Percentiles rank a stretch among this genome's conserved stretches.
Conservation (phyloP, 1,140 invertebrate genomes). For the Drosophila ananassae region DNA sequence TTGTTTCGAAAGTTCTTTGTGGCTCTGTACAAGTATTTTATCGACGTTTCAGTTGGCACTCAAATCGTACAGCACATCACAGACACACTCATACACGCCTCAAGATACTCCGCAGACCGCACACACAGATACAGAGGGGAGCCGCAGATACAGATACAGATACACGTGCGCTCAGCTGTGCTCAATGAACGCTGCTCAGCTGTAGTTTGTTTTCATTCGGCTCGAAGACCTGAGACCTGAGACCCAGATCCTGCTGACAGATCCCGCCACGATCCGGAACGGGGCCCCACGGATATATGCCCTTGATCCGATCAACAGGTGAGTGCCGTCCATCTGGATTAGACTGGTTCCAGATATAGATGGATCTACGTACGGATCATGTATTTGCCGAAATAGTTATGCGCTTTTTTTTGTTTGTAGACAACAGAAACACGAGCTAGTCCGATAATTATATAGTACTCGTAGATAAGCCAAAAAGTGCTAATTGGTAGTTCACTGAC, state of each 20-base stretch:
- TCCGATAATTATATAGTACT: constrained; percentile 36
- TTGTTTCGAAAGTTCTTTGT: constrained; percentile 33
- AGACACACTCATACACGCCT: constrained; percentile 3
- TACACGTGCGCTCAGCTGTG: constrained; percentile 70
- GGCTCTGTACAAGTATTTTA: constrained; percentile 31
- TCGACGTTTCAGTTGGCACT: constrained; percentile 48
- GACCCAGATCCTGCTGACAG: constrained; percentile 39
- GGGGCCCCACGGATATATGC: constrained; percentile 27
- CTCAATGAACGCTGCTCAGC: constrained; percentile 46
- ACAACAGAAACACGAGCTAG: constrained; percentile 26
- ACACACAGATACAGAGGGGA: constrained; percentile 20
- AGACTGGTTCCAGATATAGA: neutral
- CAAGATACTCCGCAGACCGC: constrained; percentile 23
- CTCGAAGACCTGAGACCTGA: constrained; percentile 37
- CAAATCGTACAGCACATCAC: neutral
- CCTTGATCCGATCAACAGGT: constrained; percentile 49
- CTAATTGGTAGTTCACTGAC: constrained; percentile 27
- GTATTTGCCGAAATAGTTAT: constrained; percentile 34
- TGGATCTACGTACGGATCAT: neutral
- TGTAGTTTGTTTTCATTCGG: constrained; percentile 72
- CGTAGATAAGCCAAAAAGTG: constrained; percentile 32
- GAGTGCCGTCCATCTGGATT: constrained; percentile 14
- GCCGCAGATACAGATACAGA: constrained; percentile 32
- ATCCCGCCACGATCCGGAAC: constrained; percentile 20
- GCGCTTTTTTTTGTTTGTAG: constrained; percentile 43